phyloP scores from a whole-genome alignment of 2,888 invertebrate species.

The Drosophila antonietae region DNA sequence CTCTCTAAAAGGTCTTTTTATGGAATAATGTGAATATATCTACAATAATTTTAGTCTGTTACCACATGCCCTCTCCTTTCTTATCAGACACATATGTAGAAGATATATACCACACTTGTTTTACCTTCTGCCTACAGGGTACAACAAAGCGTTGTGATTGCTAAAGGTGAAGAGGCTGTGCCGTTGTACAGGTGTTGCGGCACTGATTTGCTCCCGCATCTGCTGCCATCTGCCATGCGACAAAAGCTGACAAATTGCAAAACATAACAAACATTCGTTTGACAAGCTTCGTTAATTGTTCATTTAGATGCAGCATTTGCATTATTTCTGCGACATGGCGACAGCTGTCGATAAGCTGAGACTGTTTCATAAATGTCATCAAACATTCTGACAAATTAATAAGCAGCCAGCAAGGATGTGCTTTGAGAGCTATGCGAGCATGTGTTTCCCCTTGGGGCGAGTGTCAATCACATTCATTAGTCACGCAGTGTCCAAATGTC shows the following conservation, averaged over 20 bases:
- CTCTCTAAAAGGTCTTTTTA: too few relatives aligned
- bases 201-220: too few relatives aligned
- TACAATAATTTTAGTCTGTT: not conserved
- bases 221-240: not conserved
- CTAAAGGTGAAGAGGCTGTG: constrained; percentile 6
- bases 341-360: constrained; percentile 7
- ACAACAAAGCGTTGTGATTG: constrained; percentile 3
- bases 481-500: not conserved
- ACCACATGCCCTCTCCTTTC: not conserved
- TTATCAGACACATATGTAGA: not conserved
- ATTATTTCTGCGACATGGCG: constrained; percentile 1
- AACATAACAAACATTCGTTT: constrained; percentile 5
- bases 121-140: not conserved
- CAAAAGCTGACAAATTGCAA: constrained; percentile 6
- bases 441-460: not conserved
- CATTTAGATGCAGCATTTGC: constrained; percentile 4
- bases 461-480: not conserved
- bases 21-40: too few relatives aligned
- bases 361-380: not conserved
- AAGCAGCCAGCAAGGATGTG: not conserved
- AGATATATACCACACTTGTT: not conserved
- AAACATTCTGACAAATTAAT: constrained; percentile 8
- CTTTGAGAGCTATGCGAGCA: not conserved
- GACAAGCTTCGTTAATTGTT: constrained; percentile 16
- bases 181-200: not conserved